A percentile compares a stretch with the other conserved stretches of the same genome.
Conservation (phyloP, 2,113 vertebrate genomes). For the Antechinus flavipes region DNA sequence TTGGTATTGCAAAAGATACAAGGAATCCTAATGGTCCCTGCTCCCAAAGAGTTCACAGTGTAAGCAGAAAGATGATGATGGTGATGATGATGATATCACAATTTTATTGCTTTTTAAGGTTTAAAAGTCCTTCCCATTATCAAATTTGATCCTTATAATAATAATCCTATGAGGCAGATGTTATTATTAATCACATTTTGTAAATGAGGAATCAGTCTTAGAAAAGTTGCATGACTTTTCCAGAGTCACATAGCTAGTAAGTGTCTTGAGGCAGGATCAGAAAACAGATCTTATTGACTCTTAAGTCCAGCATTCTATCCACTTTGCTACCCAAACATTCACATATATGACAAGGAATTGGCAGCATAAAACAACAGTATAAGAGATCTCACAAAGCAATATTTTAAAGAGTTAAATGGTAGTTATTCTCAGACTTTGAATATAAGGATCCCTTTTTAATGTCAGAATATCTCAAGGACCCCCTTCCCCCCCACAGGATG, state of each 20-base stretch:
- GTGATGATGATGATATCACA: too few relatives aligned
- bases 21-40: not conserved
- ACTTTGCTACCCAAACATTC: not conserved
- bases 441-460: not conserved
- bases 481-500: not conserved
- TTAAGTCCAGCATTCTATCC: not conserved
- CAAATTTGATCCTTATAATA: not conserved
- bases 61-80: not conserved
- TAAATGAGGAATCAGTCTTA: not conserved
- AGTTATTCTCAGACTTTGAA: not conserved
- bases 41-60: not conserved
- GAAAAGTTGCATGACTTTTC: not conserved
- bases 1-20: not conserved
- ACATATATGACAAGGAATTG: not conserved
- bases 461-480: not conserved
- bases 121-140: not conserved
- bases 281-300: not conserved
- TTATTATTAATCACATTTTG: not conserved
- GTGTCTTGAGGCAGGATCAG: not conserved
- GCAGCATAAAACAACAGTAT: not conserved
- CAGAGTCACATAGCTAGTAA: not conserved
- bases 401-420: not conserved
- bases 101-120: not conserved
- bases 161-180: not conserved
- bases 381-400: not conserved